Percentiles rank a stretch among this genome's conserved stretches.
Evolutionary conservation across 35 echinoderm and acorn worm species (phyloP).

Genomic region (Acanthaster planci): DNA sequence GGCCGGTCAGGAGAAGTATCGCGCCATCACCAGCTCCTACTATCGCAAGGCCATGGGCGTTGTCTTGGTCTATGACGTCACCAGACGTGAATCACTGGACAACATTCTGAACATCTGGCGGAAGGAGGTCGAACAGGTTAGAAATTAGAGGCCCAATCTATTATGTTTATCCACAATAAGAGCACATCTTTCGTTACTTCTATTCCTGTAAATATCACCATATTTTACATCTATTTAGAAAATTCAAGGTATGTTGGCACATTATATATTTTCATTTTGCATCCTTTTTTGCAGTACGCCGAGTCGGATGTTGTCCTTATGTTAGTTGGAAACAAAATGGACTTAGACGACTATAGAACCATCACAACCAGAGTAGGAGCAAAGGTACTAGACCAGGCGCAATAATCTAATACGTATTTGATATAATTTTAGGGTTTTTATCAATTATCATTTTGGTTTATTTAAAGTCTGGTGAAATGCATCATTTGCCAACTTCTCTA

Average conservation of each 20-base stretch:
- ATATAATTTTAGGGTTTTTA: neutral
- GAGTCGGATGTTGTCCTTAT: constrained; percentile 74
- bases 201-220: no score
- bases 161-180: no score
- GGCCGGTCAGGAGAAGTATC: constrained; percentile 88
- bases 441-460: neutral
- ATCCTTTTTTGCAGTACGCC: constrained; percentile 56
- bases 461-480: no score
- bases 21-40: constrained; percentile 85
- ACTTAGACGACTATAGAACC: constrained; percentile 76
- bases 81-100: constrained; percentile 52
- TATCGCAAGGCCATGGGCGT: constrained; percentile 88
- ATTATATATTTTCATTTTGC: constrained; percentile 6
- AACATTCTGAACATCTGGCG: constrained; percentile 75
- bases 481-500: no score
- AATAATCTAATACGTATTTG: no score
- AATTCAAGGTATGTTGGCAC: no score
- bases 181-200: no score
- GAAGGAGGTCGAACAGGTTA: constrained; percentile 67
- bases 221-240: no score
- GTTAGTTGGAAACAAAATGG: constrained; percentile 85
- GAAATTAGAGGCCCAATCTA: no score
- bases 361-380: constrained; percentile 72
- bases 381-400: constrained; percentile 39
- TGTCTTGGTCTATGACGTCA: constrained; percentile 90